Percentiles rank a stretch among this genome's conserved stretches.
Conservation (phyloP, 2,888 invertebrate species). For the Parasteatoda lunata region DNA sequence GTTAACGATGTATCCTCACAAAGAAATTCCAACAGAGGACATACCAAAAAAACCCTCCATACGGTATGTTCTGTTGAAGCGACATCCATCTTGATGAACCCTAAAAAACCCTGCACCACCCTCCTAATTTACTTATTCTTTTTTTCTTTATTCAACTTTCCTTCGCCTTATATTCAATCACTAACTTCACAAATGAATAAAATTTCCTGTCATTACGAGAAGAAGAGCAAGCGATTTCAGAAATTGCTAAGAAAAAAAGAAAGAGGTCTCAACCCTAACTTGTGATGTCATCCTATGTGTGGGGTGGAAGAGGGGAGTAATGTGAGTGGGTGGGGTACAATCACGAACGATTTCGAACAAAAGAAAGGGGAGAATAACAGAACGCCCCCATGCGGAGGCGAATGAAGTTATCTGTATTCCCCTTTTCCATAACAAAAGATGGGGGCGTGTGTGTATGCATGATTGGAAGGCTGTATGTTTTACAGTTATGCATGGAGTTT, state of each 20-base stretch:
- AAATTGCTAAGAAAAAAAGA: neutral
- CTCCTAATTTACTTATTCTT: neutral
- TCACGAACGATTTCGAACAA: slow-evolving; percentile 30
- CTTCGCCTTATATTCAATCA: neutral
- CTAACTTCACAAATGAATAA: slow-evolving; percentile 35
- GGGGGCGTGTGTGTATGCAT: slow-evolving; percentile 30
- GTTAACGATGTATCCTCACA: too few species aligned
- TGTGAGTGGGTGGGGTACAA: slow-evolving; percentile 27
- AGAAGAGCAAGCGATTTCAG: slow-evolving; percentile 26
- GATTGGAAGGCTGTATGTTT: slow-evolving; percentile 47
- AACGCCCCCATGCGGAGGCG: slow-evolving; percentile 14
- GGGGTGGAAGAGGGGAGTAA: slow-evolving; percentile 4
- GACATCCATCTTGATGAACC: neutral
- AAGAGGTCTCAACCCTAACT: slow-evolving; percentile 12
- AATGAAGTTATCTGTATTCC: neutral
- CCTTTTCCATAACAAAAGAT: slow-evolving; percentile 25
- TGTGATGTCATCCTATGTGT: slow-evolving; percentile 16
- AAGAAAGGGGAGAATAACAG: slow-evolving; percentile 10
- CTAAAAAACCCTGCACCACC: slow-evolving; percentile 7
- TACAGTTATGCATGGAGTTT: slow-evolving; percentile 43
- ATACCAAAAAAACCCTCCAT: too few species aligned
- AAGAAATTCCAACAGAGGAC: too few species aligned
- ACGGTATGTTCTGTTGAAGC: too few species aligned
- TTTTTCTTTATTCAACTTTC: too few species aligned
- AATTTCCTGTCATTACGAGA: slow-evolving; percentile 35